These are phyloP conservation scores for Catharus ustulatus DNA, from an alignment of 2,797 vertebrate genomes.

Conservation along the genomic window DNA sequence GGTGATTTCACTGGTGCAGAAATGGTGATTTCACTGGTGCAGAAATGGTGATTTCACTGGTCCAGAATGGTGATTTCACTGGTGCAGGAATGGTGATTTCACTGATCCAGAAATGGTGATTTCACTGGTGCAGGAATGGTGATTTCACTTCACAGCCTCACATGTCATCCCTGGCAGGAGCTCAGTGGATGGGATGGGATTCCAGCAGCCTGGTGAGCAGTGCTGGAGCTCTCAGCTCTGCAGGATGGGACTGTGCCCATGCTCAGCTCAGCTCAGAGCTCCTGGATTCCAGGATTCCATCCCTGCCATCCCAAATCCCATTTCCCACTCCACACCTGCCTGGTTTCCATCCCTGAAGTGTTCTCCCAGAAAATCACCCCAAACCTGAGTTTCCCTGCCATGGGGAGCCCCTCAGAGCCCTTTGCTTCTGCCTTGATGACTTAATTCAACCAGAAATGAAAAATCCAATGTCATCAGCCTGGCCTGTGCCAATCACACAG, in stretches of 20 bases:
- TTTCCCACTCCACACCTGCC: neutral
- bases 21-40: too few species aligned
- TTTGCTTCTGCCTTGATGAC: neutral
- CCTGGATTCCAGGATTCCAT: rapidly evolving
- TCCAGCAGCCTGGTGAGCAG: neutral
- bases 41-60: too few species aligned
- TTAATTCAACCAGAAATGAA: neutral
- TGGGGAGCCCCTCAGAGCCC: neutral
- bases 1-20: too few species aligned
- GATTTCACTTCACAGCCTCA: neutral
- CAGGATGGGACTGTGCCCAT: rapidly evolving
- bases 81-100: too few species aligned
- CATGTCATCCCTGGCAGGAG: neutral
- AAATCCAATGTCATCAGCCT: neutral
- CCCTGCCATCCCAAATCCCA: neutral
- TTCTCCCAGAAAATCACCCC: neutral
- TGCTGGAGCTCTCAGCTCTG: neutral
- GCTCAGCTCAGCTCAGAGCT: neutral
- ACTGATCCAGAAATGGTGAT: neutral
- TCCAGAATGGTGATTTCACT: too few species aligned
- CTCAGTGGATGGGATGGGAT: neutral
- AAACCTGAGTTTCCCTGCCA: neutral
- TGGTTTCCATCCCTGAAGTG: neutral
- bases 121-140: neutral
- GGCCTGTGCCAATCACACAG: neutral